These are phyloP conservation scores for Palythoa grandiflora DNA, from an alignment of 92 coral and sea anemone genomes.

Conservation along the genomic window DNA sequence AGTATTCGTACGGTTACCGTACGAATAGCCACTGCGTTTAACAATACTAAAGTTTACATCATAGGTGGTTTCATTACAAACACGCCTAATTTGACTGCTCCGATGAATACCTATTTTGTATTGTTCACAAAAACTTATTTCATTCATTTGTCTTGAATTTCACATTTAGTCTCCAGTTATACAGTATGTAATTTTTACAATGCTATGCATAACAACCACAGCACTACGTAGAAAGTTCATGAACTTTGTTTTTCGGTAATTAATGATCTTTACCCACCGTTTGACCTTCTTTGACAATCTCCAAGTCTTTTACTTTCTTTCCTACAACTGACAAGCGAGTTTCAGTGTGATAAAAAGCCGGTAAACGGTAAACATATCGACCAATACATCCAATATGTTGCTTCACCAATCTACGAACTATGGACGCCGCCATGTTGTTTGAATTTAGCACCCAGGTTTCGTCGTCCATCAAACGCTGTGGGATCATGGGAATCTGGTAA, in stretches of 20 bases:
- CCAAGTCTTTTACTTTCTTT: slow-evolving; percentile 43
- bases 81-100: no score
- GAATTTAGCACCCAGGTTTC: slow-evolving; percentile 8
- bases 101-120: no score
- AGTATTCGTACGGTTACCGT: no score
- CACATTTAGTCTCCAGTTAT: no score
- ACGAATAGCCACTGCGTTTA: no score
- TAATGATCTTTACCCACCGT: slow-evolving; percentile 11
- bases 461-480: background rate
- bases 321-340: slow-evolving; percentile 47
- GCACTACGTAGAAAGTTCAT: no score
- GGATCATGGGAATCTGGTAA: background rate
- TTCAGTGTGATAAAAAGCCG: slow-evolving; percentile 42
- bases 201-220: no score
- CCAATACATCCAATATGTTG: slow-evolving; percentile 26
- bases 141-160: no score
- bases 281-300: slow-evolving; percentile 48
- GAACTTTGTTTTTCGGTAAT: background rate
- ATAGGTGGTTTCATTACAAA: no score
- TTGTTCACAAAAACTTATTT: no score
- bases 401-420: slow-evolving; percentile 32
- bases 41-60: no score
- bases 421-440: slow-evolving; percentile 44
- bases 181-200: no score
- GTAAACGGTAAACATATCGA: slow-evolving; percentile 21